Conservation (phyloP, 2,797 vertebrate genomes). For the Parauchenoglanis ngamensis region DNA sequence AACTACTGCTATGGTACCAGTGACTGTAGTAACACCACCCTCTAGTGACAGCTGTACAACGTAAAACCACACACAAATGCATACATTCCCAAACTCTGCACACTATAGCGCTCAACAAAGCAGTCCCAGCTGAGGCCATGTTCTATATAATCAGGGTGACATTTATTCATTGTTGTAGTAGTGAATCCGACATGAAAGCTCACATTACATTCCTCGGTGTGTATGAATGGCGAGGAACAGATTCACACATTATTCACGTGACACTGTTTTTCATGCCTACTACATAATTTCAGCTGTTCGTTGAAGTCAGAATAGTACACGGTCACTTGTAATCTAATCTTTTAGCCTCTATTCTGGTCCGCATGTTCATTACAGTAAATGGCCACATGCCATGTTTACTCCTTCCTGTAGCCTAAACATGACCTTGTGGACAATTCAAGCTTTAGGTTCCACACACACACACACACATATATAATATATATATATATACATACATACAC, state of each 20-base stretch:
- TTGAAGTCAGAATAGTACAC: neutral
- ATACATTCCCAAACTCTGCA: neutral
- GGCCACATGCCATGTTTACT: neutral
- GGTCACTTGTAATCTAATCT: neutral
- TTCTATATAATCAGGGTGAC: neutral
- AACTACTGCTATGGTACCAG: neutral
- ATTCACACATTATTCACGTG: neutral
- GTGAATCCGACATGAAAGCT: neutral
- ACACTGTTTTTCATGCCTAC: neutral
- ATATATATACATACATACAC: no score
- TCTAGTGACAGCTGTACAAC: conserved; percentile 53
- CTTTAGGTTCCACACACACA: conserved; percentile 27
- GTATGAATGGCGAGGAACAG: neutral
- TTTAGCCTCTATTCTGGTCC: neutral
- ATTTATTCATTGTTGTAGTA: neutral
- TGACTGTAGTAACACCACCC: conserved; percentile 45
- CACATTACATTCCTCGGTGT: neutral
- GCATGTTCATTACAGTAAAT: neutral
- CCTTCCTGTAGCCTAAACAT: conserved; percentile 20
- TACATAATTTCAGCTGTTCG: neutral
- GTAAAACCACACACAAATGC: neutral
- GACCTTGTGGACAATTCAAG: conserved; percentile 16
- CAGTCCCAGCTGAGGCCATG: neutral
- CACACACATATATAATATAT: no score
- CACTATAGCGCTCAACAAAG: neutral